These are phyloP conservation scores for Oenanthe oenanthe DNA, from an alignment of 2,113 vertebrate genomes.

Conservation along the genomic window DNA sequence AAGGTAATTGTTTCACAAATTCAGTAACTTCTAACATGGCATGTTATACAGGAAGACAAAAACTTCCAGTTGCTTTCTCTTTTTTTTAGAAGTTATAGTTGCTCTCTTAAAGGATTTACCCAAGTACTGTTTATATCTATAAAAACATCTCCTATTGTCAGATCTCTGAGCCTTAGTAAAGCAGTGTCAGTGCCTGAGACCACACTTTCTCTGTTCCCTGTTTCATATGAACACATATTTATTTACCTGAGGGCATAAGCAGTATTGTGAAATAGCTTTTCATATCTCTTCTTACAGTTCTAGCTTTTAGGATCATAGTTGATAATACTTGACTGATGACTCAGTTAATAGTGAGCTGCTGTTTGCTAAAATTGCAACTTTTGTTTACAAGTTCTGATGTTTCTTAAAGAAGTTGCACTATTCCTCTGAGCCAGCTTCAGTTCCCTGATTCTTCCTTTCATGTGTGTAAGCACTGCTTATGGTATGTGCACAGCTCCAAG, in stretches of 20 bases:
- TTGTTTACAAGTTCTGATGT: neutral
- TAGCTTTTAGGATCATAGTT: neutral
- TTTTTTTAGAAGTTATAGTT: constrained; percentile 12
- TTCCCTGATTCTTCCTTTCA: neutral
- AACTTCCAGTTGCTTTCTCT: constrained; percentile 4
- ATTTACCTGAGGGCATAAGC: neutral
- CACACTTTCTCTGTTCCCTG: neutral
- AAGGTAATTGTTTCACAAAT: constrained; percentile 1
- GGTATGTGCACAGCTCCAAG: neutral
- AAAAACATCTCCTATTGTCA: neutral
- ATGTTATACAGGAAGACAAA: neutral
- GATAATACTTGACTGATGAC: neutral
- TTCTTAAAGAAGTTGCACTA: neutral
- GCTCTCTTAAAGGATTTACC: neutral
- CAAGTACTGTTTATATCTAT: neutral
- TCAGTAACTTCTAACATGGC: neutral
- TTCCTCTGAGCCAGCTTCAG: neutral
- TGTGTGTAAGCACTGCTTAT: neutral
- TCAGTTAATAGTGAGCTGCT: neutral
- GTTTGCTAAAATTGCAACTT: neutral
- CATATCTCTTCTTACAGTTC: neutral
- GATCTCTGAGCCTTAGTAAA: neutral
- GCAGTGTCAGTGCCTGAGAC: neutral
- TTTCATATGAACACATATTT: neutral
- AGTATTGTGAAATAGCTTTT: neutral